These are phyloP conservation scores for Nycteola revayana DNA, from an alignment of 2,888 invertebrate species.

Conservation along the genomic window DNA sequence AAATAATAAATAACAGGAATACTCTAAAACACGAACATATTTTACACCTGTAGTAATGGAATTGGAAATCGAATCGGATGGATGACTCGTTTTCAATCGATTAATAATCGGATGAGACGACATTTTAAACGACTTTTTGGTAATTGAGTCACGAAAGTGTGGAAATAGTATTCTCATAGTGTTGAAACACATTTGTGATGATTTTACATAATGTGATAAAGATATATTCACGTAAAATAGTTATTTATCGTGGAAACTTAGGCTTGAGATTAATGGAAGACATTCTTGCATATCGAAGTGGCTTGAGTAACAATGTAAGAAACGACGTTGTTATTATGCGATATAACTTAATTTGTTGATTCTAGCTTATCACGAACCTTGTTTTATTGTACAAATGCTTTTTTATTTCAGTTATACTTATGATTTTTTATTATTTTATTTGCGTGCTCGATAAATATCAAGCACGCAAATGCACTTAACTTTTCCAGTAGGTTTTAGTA, in stretches of 20 bases:
- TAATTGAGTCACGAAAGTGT: constrained; percentile 48
- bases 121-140: constrained; percentile 45
- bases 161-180: constrained; percentile 38
- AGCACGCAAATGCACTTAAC: too few relatives aligned
- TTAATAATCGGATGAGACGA: constrained; percentile 47
- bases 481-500: too few relatives aligned
- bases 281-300: constrained; percentile 20
- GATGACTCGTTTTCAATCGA: constrained; percentile 36
- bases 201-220: constrained; percentile 41
- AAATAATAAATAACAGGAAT: constrained; percentile 60
- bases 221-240: constrained; percentile 22
- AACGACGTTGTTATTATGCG: too few relatives aligned
- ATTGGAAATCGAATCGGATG: constrained; percentile 53
- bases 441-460: too few relatives aligned
- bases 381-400: too few relatives aligned
- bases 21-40: constrained; percentile 41
- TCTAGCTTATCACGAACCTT: too few relatives aligned
- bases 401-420: too few relatives aligned
- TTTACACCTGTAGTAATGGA: constrained; percentile 56
- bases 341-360: too few relatives aligned
- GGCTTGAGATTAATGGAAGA: constrained; percentile 28
- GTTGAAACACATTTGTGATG: constrained; percentile 33
- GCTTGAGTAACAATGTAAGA: constrained; percentile 4
- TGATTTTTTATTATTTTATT: too few relatives aligned
- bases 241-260: constrained; percentile 37